These are phyloP conservation scores for Seriola aureovittata DNA, from an alignment of 2,113 vertebrate genomes.

Conservation along the genomic window DNA sequence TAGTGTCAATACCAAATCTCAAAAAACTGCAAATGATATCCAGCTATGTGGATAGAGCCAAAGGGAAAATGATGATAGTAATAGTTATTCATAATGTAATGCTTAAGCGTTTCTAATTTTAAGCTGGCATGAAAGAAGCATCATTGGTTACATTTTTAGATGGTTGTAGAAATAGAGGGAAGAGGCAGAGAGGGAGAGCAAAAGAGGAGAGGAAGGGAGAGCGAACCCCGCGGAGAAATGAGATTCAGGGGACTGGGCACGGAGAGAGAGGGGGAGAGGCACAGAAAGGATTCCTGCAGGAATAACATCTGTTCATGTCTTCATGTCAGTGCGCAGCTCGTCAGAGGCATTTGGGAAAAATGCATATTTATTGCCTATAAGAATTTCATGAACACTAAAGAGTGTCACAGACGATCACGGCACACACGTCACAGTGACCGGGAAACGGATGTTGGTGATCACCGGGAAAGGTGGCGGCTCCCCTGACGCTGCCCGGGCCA, in stretches of 20 bases:
- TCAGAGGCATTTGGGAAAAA: slow-evolving; percentile 72
- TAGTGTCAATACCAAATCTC: neutral
- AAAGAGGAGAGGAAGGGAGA: slow-evolving; percentile 8
- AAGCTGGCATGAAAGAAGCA: slow-evolving; percentile 1
- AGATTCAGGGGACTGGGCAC: slow-evolving; percentile 58
- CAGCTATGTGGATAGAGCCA: neutral
- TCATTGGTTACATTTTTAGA: slow-evolving; percentile 2
- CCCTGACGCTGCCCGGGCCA: slow-evolving; percentile 68
- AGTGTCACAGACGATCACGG: slow-evolving; percentile 73
- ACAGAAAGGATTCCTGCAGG: slow-evolving; percentile 68
- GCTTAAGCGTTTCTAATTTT: slow-evolving; percentile 1
- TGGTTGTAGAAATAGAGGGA: neutral
- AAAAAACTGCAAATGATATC: neutral
- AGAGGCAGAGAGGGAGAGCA: neutral
- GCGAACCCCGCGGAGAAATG: slow-evolving; percentile 55
- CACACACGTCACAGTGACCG: slow-evolving; percentile 59
- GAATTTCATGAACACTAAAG: slow-evolving; percentile 84
- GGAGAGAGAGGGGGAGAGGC: slow-evolving; percentile 18
- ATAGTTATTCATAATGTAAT: neutral
- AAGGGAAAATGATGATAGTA: neutral
- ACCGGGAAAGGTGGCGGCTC: slow-evolving; percentile 65
- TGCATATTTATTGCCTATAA: slow-evolving; percentile 84
- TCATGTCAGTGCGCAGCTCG: slow-evolving; percentile 47
- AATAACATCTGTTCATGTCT: slow-evolving; percentile 83
- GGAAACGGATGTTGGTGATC: slow-evolving; percentile 77